phyloP scores from a whole-genome alignment of 2,797 vertebrate genomes.

The Catharus ustulatus region DNA sequence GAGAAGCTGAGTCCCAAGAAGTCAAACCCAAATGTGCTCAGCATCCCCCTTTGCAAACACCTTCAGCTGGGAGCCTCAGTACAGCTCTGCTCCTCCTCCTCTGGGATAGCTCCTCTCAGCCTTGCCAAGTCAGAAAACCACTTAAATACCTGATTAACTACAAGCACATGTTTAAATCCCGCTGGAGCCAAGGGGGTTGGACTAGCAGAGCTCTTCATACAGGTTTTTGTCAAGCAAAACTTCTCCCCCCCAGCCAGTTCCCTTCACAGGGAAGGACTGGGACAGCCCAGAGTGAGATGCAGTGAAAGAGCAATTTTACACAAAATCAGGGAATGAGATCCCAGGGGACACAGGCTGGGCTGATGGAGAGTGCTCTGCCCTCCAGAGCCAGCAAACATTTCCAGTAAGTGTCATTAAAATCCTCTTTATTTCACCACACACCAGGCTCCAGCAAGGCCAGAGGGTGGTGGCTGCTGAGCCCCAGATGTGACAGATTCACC shows the following conservation, averaged over 20 bases:
- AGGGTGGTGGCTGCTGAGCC: not conserved
- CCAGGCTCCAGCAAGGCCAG: not conserved
- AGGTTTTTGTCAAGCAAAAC: not conserved
- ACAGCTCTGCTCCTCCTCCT: not conserved
- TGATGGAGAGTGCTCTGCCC: not conserved
- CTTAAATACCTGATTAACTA: constrained; percentile 51
- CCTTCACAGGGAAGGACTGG: accelerated
- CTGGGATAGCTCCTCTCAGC: not conserved
- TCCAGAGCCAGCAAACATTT: not conserved
- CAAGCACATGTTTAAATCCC: constrained; percentile 34
- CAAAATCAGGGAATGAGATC: not conserved
- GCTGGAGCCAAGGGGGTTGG: not conserved
- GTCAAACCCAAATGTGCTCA: not conserved
- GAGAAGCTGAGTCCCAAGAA: not conserved
- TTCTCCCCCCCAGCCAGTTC: not conserved
- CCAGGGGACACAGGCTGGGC: not conserved
- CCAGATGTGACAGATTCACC: not conserved
- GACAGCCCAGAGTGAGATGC: not conserved
- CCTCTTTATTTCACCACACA: not conserved
- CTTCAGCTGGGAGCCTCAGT: not conserved
- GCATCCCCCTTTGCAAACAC: not conserved
- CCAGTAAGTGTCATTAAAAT: not conserved
- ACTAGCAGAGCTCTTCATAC: not conserved
- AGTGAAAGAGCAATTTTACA: not conserved
- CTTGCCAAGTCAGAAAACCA: constrained; percentile 22